Evolutionary conservation across 2,888 invertebrate genomes (phyloP).

Genomic region (Clitarchus hookeri): DNA sequence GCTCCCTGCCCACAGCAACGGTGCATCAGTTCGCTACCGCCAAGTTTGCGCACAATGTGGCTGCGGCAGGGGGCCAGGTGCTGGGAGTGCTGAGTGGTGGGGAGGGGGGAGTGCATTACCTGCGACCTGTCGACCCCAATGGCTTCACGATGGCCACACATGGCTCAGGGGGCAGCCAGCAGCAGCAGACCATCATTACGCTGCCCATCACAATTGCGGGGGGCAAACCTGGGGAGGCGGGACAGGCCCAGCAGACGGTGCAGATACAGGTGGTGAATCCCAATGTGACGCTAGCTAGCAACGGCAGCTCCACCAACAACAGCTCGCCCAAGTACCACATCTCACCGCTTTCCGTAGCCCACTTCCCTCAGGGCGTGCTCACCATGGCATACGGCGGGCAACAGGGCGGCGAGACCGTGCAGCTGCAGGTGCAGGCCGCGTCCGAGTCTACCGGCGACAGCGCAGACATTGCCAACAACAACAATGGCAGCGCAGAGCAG

Average conservation of each 20-base stretch:
- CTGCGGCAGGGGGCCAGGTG: conserved; percentile 61
- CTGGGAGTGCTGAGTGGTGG: conserved; percentile 71
- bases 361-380: conserved; percentile 74
- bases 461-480: conserved; percentile 40
- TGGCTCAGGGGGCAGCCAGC: conserved; percentile 37
- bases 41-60: conserved; percentile 72
- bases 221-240: conserved; percentile 70
- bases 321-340: conserved; percentile 73
- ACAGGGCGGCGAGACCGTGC: conserved; percentile 56
- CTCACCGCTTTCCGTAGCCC: conserved; percentile 73
- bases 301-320: conserved; percentile 50
- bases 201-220: conserved; percentile 78
- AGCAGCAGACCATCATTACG: conserved; percentile 62
- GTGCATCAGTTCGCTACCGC: conserved; percentile 64
- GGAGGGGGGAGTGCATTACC: conserved; percentile 75
- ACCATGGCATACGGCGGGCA: conserved; percentile 74
- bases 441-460: conserved; percentile 32
- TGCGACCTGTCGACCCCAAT: conserved; percentile 66
- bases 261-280: conserved; percentile 77
- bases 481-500: conserved; percentile 28
- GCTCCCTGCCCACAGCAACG: conserved; percentile 65
- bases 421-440: conserved; percentile 42
- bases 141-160: conserved; percentile 49
- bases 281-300: conserved; percentile 50
- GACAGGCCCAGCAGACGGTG: conserved; percentile 68